Base-by-base conservation (phyloP, 2,888 invertebrate genomes). In the Chydorus sphaericus region DNA sequence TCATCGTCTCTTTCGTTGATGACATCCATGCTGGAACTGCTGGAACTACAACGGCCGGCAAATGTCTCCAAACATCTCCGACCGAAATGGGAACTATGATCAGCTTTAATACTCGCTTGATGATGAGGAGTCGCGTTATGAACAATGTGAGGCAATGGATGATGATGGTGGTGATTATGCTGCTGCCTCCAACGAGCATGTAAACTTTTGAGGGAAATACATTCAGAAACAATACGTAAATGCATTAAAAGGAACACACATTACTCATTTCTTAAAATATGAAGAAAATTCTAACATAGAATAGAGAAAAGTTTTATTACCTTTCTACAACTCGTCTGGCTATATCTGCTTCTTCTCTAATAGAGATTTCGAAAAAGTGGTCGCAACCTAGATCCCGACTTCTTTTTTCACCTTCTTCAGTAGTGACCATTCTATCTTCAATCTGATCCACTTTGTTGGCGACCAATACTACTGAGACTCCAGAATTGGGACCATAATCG, bases 331-430 rank as follows among this genome's bases (percentile, higher is more conserved):
- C 36, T 16, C 58, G 57, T 5, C 55, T 54, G 5, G 66, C 87
- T 76, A 85, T 84, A 59, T 88, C 87, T 54, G 84, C 80, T 66
- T 83, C 85, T 69, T 89, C 88, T 57, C 86, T 73, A 4, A 85
- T 86, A 1, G 87, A 88, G 59, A 89, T 85, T 71, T 88, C 88
- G 67, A 87, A 85, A 65, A 88, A 89, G 63, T 83, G 83, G 18
- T 82, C 81, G 65, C 86, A 87, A 58, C 84, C 83, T 59, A 86
- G 81, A 68, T 86, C 85, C 63, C 81, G 79, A 64, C 83, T 83
- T 48, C 85, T 73, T 8, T 79, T 74, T 65, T 80, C 80, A 48
- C 30, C 30, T 44, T 54, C 54, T 11, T 54, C 48, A 16, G 58
- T 58, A 18, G 48, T 54, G 31, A 63, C 68, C 68, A 68, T 69